Evolutionary conservation across 2,113 vertebrate genomes (phyloP).

Genomic region (Lipophrys pholis): DNA sequence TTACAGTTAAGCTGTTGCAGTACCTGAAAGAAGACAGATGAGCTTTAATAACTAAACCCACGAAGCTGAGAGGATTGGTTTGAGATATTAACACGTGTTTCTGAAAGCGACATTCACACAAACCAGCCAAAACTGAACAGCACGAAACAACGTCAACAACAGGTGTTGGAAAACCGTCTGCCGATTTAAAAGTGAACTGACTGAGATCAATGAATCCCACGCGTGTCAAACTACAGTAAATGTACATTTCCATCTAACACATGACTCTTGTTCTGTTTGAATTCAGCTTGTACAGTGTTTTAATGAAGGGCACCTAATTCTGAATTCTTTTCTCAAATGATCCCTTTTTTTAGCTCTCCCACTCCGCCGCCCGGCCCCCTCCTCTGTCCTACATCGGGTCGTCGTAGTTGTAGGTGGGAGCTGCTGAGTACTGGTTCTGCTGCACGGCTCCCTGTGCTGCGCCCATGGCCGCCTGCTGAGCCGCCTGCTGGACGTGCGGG

Average conservation of each 20-base stretch:
- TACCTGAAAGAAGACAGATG: constrained; percentile 12
- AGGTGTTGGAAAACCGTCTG: constrained; percentile 25
- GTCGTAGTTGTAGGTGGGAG: constrained; percentile 95
- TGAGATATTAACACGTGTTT: constrained; percentile 32
- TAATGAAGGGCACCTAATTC: constrained; percentile 74
- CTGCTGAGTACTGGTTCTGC: constrained; percentile 92
- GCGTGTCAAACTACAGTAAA: constrained; percentile 35
- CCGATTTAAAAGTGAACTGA: constrained; percentile 43
- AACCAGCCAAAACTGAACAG: constrained; percentile 39
- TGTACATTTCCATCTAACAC: constrained; percentile 41
- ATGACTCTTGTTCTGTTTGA: constrained; percentile 51
- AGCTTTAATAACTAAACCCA: constrained; percentile 32
- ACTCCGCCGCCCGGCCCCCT: constrained; percentile 25
- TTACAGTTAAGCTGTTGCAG: constrained; percentile 3
- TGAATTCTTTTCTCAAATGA: constrained; percentile 73
- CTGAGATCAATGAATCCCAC: constrained; percentile 9
- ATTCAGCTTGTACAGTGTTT: constrained; percentile 53
- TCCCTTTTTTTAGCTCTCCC: constrained; percentile 69
- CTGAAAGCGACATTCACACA: constrained; percentile 39
- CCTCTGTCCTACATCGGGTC: constrained; percentile 91
- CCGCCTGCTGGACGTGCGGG: constrained; percentile 94
- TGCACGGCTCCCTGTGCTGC: constrained; percentile 92
- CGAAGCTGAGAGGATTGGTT: constrained; percentile 33
- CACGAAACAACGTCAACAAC: constrained; percentile 25
- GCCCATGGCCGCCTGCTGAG: constrained; percentile 94